phyloP scores from a whole-genome alignment of 2,888 invertebrate species.

The Odontothrips loti region DNA sequence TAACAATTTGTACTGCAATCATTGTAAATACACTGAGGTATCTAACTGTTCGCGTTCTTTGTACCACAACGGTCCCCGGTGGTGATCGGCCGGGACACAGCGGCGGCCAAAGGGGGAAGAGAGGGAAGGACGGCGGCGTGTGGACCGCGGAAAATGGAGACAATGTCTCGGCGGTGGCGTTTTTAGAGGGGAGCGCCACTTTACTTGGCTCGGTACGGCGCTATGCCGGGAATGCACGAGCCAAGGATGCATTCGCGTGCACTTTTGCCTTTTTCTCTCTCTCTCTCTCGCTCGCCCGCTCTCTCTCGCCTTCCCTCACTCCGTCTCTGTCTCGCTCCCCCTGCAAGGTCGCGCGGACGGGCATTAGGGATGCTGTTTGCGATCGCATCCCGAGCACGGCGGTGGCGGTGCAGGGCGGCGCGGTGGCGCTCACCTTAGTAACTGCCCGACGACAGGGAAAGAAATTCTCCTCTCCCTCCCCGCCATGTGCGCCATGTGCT shows the following conservation, averaged over 20 bases:
- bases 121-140: too few relatives aligned
- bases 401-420: background rate
- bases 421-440: constrained; percentile 2
- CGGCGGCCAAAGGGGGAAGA: too few relatives aligned
- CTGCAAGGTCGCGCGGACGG: too few relatives aligned
- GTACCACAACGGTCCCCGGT: too few relatives aligned
- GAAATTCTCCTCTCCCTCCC: background rate
- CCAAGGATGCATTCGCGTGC: background rate
- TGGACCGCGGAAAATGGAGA: background rate
- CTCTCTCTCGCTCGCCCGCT: background rate
- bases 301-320: background rate
- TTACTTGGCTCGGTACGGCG: background rate
- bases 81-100: too few relatives aligned
- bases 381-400: too few relatives aligned
- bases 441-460: constrained; percentile 7
- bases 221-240: background rate
- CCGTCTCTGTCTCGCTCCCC: too few relatives aligned
- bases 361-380: too few relatives aligned
- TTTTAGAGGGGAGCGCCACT: constrained; percentile 18
- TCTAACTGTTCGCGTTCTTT: too few relatives aligned
- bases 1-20: too few relatives aligned
- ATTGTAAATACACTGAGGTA: too few relatives aligned
- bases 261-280: background rate
- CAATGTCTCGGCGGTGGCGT: background rate
- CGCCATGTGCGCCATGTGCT: too few relatives aligned